Evolutionary conservation across 2,888 invertebrate genomes (phyloP).

Genomic region (Aleiodes alternator): DNA sequence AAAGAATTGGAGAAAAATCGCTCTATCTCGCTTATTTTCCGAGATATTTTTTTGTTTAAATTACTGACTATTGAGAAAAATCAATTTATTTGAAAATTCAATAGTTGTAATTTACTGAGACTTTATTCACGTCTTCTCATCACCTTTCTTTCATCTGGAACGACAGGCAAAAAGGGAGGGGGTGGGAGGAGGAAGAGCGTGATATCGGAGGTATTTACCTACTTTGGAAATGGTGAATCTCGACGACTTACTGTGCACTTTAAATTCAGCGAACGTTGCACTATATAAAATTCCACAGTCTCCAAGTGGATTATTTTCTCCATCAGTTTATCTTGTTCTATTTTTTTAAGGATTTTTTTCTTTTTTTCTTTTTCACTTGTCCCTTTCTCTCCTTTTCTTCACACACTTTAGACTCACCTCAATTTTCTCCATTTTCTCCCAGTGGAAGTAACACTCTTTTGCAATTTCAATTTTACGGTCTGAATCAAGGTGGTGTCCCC

Average conservation of each 20-base stretch:
- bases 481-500: background rate
- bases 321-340: constrained; percentile 5
- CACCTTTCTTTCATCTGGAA: constrained; percentile 16
- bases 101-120: too few relatives aligned
- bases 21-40: too few relatives aligned
- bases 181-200: constrained; percentile 18
- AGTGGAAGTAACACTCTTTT: constrained; percentile 19
- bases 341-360: background rate
- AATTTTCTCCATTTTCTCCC: background rate
- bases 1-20: too few relatives aligned
- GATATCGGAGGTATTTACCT: constrained; percentile 44
- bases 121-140: too few relatives aligned
- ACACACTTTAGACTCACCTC: background rate
- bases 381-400: constrained; percentile 3
- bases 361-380: background rate
- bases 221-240: constrained; percentile 39
- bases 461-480: constrained; percentile 35
- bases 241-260: constrained; percentile 34
- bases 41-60: too few relatives aligned
- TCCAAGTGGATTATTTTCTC: constrained; percentile 30
- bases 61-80: too few relatives aligned
- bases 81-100: too few relatives aligned
- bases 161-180: background rate
- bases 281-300: constrained; percentile 18
- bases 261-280: constrained; percentile 31